Base-by-base conservation (phyloP, 2,888 invertebrate genomes). In the Limnephilus marmoratus region DNA sequence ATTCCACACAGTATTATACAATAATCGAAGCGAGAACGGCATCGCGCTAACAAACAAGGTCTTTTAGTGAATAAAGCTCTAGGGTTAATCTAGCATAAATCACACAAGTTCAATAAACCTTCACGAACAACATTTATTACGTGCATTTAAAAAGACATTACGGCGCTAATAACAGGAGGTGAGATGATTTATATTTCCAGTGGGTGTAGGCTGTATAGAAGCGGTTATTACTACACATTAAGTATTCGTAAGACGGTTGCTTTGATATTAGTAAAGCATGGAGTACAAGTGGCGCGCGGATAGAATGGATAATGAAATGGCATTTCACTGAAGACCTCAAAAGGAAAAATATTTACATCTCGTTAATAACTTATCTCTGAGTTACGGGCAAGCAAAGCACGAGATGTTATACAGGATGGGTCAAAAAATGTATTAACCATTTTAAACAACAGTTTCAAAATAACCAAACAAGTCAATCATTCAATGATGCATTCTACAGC, bases 61-160 rank as follows among this genome's bases (percentile, higher is more conserved):
- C 7, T 7, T n/a, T 24, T n/a, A 24, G n/a, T n/a, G 68, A 68
- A 68, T 9, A 24, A n/a, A 24, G 68, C 68, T 24, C 9, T 68
- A 68, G 24, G 24, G 24, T 68, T 68, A 68, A 18, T 24, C 68
- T 68, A 68, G 0, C 68, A 68, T 68, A 68, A 68, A 68, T 68
- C 68, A 68, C 68, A 68, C 37, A 34, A 34, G 87, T 87, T 87
- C 87, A 87, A 87, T 87, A 87, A 87, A 87, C 87, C 18, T 87
- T 53, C 29, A 31, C 4, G 1, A 85, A 85, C 24, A 85, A 83
- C 83, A 85, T 37, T 37, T 37, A 85, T 37, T 85, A 85, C 9
- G n/a, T 41, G 85, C 15, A 68, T 68, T 68, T 68, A 68, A 24
- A 68, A 68, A 68, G 68, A 68, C 68, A n/a, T 68, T 68, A 68